A percentile compares a stretch with the other conserved stretches of the same genome.
Conservation (phyloP, 2,113 vertebrate species). For the Aldabrachelys gigantea region DNA sequence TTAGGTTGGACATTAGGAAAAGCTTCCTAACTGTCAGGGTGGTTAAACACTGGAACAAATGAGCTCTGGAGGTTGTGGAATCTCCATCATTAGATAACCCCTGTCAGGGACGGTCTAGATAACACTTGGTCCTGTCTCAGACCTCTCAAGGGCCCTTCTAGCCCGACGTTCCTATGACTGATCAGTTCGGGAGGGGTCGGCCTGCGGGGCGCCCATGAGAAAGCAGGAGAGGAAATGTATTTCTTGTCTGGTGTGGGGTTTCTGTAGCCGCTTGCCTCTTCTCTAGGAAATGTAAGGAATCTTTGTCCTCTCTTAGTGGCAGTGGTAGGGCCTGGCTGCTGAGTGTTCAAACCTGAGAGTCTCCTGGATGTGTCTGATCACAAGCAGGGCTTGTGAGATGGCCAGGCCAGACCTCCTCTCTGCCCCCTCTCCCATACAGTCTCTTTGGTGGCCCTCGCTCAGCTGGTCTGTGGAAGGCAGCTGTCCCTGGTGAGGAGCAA, state of each 20-base stretch:
- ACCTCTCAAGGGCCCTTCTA: background rate
- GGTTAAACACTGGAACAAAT: background rate
- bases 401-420: rapidly evolving
- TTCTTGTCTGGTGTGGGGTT: background rate
- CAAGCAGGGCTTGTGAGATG: rapidly evolving
- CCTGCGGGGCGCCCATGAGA: rapidly evolving
- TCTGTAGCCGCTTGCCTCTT: background rate
- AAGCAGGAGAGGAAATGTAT: rapidly evolving
- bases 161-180: background rate
- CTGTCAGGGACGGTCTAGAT: background rate
- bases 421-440: rapidly evolving
- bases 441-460: background rate
- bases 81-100: background rate
- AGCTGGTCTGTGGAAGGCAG: rapidly evolving
- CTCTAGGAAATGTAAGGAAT: background rate
- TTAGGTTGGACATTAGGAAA: background rate
- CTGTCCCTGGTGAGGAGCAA: background rate
- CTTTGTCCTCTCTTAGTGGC: rapidly evolving
- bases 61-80: background rate
- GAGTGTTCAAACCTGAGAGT: rapidly evolving
- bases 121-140: no score
- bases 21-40: background rate
- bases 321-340: rapidly evolving
- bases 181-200: rapidly evolving
- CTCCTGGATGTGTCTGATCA: background rate